phyloP scores from a whole-genome alignment of 2,888 invertebrate genomes.

The Halictus quadricinctus region DNA sequence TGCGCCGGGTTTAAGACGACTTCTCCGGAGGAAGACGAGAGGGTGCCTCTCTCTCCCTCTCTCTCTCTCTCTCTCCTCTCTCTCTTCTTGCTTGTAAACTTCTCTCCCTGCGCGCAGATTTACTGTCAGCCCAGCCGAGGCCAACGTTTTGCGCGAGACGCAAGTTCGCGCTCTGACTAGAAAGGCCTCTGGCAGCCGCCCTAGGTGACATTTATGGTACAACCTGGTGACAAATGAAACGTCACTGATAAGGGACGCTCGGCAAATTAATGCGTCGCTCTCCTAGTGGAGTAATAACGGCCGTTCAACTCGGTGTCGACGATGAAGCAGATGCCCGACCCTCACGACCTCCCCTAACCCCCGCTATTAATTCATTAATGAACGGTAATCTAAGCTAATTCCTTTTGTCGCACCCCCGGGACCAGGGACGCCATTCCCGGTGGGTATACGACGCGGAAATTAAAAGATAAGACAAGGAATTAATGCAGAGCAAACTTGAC shows the following conservation, averaged over 20 bases:
- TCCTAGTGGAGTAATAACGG: constrained; percentile 65
- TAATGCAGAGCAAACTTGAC: neutral
- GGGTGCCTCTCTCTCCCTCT: constrained; percentile 36
- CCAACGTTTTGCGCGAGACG: constrained; percentile 64
- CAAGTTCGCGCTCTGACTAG: constrained; percentile 67
- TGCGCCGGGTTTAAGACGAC: constrained; percentile 63
- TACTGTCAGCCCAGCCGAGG: constrained; percentile 52
- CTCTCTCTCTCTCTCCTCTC: neutral
- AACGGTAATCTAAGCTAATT: constrained; percentile 44
- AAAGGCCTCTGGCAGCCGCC: constrained; percentile 66
- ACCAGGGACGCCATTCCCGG: neutral
- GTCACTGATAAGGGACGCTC: constrained; percentile 78
- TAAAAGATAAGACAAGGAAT: neutral
- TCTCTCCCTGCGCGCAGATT: constrained; percentile 49
- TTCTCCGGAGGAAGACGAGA: constrained; percentile 47
- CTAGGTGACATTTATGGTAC: constrained; percentile 78
- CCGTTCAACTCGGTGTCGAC: constrained; percentile 36
- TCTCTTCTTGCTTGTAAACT: constrained; percentile 59
- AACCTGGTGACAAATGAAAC: constrained; percentile 78
- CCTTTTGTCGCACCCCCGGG: neutral
- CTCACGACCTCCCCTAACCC: neutral
- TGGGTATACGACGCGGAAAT: neutral
- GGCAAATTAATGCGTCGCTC: constrained; percentile 73
- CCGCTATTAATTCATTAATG: constrained; percentile 60
- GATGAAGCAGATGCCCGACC: constrained; percentile 42